Evolutionary conservation across 2,888 invertebrate genomes (phyloP).

Genomic region (Ennomos fuscantarius): DNA sequence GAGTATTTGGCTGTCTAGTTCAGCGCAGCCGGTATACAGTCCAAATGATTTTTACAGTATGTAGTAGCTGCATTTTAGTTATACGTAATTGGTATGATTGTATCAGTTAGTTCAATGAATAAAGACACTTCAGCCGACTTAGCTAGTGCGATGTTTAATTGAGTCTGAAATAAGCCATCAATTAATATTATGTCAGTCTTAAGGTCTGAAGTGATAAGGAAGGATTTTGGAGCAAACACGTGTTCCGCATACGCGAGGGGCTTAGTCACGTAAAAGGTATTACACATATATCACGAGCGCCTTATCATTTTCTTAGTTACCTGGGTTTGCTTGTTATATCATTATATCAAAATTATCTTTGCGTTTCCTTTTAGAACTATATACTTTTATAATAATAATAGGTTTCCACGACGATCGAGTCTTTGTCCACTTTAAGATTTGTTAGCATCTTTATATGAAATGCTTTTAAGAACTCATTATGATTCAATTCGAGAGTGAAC

Average conservation of each 20-base stretch:
- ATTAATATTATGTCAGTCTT: constrained; percentile 4
- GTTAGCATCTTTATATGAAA: constrained; percentile 8
- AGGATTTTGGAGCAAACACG: constrained; percentile 20
- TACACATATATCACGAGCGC: constrained; percentile 5
- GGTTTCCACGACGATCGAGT: not conserved
- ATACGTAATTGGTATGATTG: too few relatives aligned
- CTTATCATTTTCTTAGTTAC: constrained; percentile 10
- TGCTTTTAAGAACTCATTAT: constrained; percentile 11
- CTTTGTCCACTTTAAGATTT: constrained; percentile 9
- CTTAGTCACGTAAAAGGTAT: constrained; percentile 24
- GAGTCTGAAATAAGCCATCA: constrained; percentile 2
- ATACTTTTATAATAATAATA: not conserved
- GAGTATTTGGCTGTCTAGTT: too few relatives aligned
- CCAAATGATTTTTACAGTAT: too few relatives aligned
- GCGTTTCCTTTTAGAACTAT: not conserved
- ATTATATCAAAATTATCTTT: not conserved
- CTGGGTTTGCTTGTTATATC: constrained; percentile 8
- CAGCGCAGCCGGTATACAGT: too few relatives aligned
- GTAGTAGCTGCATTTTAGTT: too few relatives aligned
- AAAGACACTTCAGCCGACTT: too few relatives aligned
- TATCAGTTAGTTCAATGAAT: too few relatives aligned
- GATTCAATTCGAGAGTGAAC: constrained; percentile 19
- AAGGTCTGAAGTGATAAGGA: constrained; percentile 11
- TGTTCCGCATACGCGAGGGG: constrained; percentile 22
- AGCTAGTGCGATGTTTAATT: not conserved